Conservation (phyloP, 2,113 vertebrate species). For the Suncus etruscus region DNA sequence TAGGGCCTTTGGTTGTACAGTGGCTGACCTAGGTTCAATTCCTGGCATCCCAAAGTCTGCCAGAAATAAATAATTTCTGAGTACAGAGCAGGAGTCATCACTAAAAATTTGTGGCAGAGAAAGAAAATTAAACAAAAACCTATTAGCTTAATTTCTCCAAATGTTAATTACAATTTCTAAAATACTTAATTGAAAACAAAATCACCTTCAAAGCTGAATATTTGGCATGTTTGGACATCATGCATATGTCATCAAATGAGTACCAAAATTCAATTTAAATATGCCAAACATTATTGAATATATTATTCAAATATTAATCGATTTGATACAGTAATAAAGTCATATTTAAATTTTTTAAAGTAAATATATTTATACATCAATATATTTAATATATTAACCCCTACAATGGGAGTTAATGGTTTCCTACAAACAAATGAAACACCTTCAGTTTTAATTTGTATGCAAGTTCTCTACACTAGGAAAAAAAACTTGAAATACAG, state of each 20-base stretch:
- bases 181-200: constrained; percentile 46
- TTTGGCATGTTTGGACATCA: not conserved
- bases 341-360: too few species aligned
- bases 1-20: too few species aligned
- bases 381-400: too few species aligned
- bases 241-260: not conserved
- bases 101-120: not conserved
- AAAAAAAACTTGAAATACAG: not conserved
- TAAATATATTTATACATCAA: too few species aligned
- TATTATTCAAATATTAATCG: too few species aligned
- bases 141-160: constrained; percentile 32
- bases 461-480: not conserved
- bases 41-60: too few species aligned
- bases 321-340: too few species aligned
- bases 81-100: not conserved
- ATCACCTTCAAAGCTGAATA: not conserved
- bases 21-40: too few species aligned
- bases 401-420: not conserved
- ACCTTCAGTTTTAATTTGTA: not conserved
- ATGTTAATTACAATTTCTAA: constrained; percentile 53
- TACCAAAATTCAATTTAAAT: not conserved
- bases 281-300: too few species aligned
- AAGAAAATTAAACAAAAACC: not conserved
- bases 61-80: too few species aligned
- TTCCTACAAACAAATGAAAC: not conserved